Conservation (phyloP, 2,888 invertebrate genomes). For the Tiliacea citrago region DNA sequence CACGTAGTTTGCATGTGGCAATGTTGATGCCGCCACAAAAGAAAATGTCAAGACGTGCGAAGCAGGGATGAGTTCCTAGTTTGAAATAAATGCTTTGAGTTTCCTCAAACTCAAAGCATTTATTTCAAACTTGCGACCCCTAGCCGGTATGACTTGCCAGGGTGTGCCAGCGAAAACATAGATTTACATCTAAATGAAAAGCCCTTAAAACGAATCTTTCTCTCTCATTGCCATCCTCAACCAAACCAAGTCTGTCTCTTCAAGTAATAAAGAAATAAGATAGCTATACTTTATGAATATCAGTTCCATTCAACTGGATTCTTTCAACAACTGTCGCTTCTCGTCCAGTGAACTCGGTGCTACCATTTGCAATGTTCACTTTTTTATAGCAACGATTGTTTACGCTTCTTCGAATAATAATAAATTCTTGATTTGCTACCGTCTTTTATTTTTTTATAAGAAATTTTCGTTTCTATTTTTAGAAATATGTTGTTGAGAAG, state of each 20-base stretch:
- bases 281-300: not conserved
- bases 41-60: too few relatives aligned
- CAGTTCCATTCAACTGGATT: slow-evolving; percentile 15
- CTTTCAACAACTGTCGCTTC: slow-evolving; percentile 6
- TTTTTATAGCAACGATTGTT: slow-evolving; percentile 7
- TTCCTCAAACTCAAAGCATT: not conserved
- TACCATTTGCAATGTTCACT: not conserved
- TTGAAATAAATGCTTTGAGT: not conserved
- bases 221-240: not conserved
- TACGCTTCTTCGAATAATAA: not conserved
- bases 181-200: slow-evolving; percentile 14
- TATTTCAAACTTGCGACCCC: too few relatives aligned
- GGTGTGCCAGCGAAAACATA: not conserved
- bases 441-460: slow-evolving; percentile 1
- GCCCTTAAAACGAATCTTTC: not conserved
- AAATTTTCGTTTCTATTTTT: not conserved
- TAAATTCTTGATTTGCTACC: slow-evolving; percentile 4
- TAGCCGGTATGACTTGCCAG: not conserved
- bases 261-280: slow-evolving; percentile 6
- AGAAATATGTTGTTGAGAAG: not conserved
- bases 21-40: too few relatives aligned
- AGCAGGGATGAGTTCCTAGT: too few relatives aligned
- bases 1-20: too few relatives aligned
- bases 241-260: not conserved
- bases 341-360: slow-evolving; percentile 26